Evolutionary conservation across 2,113 vertebrate genomes (phyloP).

Genomic region (Emydura subglobosa): DNA sequence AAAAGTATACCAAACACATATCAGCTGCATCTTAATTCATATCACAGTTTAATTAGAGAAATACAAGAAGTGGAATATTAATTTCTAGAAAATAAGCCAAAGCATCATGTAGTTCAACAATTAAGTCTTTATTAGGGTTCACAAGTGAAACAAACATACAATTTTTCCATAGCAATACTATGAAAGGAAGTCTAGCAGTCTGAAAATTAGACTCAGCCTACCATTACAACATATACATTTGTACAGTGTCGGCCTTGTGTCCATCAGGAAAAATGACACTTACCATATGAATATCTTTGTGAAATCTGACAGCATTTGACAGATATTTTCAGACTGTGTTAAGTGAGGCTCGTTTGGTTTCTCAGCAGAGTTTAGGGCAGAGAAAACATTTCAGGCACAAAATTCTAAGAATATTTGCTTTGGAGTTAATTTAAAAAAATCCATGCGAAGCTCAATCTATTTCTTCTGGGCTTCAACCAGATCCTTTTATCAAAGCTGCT

Average conservation of each 20-base stretch:
- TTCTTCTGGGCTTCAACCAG: not conserved
- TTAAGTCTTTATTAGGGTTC: not conserved
- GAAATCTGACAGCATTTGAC: not conserved
- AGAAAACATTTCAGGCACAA: not conserved
- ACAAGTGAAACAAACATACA: fast-evolving
- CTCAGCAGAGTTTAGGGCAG: fast-evolving
- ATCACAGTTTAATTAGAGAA: not conserved
- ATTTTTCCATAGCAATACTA: not conserved
- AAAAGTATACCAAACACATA: not conserved
- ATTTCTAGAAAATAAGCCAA: not conserved
- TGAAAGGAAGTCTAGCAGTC: not conserved
- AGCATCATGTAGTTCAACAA: not conserved
- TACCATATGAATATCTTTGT: fast-evolving
- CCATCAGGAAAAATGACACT: not conserved
- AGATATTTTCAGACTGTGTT: not conserved
- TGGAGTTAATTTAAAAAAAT: not conserved
- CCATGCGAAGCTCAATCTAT: not conserved
- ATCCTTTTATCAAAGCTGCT: not conserved
- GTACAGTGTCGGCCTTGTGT: not conserved
- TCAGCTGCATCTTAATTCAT: not conserved
- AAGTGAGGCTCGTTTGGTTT: not conserved
- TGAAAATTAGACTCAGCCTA: constrained; percentile 11
- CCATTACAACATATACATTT: not conserved
- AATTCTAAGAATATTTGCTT: not conserved
- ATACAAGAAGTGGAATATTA: not conserved